Evolutionary conservation across 2,797 vertebrate species (phyloP), one percentile per base, ranked within the genome.

Genomic region (Vespertilio murinus): DNA sequence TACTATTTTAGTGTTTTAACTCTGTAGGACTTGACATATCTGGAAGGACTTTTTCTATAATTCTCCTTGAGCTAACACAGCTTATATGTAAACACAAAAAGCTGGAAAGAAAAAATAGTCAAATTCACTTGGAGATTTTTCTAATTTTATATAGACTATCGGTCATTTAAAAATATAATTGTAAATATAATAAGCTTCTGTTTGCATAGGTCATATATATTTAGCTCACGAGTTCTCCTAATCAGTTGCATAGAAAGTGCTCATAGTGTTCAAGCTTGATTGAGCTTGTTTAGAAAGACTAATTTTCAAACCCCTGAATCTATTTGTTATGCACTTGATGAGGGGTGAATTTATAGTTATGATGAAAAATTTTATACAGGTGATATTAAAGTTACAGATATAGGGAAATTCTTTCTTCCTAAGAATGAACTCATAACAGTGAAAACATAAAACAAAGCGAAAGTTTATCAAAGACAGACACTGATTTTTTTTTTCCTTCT

Each of bases 231-330:
- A 16, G 11, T 42, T 71, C 94, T 77, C 49, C 35, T 92, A 75
- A 88, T 89, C 54, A 91, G n/a, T 59, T 90, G 49, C 20, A n/a
- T 64, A 82, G 74, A 85, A 95, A 59, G 13, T 82, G 14, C 70
- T 90, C 52, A 80, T 16, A 85, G 13, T 38, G 18, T 89, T 89
- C 88, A 40, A 28, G 17, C 59, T 78, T 95, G 82, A 92, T 54
- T 91, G 56, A 67, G 25, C 65, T 95, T 94, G 7, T 89, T 79
- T 93, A 49, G 78, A 90, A 94, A 87, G 40, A 52, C 33, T 94
- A 88, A 82, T 93, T 95, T 93, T 78, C 65, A 80, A 83, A 88
- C 54, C 22, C 17, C 28, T 28, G 45, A 82, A 89, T 22, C n/a
- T 84, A 59, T 74, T 91, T 94, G 92, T 83, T 90, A 88, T 45